phyloP scores from a whole-genome alignment of 2,113 vertebrate genomes.

The Mobula birostris region DNA sequence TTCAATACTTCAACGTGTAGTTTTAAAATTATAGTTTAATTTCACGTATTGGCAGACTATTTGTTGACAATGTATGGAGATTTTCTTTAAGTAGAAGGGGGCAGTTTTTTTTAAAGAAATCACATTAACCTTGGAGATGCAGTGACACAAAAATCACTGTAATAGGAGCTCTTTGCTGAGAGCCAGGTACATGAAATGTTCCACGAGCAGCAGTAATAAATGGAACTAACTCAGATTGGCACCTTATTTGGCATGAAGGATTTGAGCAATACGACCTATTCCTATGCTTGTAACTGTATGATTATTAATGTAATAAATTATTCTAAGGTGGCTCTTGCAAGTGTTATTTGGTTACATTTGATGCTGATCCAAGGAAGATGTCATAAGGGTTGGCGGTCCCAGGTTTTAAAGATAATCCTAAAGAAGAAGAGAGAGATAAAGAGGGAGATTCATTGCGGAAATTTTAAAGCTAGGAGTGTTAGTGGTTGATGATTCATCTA shows the following conservation, averaged over 20 bases:
- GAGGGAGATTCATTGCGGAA: not conserved
- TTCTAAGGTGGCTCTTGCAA: not conserved
- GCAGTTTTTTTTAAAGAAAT: not conserved
- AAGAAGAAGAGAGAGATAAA: too few species aligned
- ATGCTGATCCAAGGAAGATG: too few species aligned
- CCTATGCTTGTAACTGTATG: too few species aligned
- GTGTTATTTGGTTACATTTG: not conserved
- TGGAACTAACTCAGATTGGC: not conserved
- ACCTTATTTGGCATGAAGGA: too few species aligned
- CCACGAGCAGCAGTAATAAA: not conserved
- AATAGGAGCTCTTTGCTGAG: not conserved
- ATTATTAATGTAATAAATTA: not conserved
- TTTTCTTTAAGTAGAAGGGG: not conserved
- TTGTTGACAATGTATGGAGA: not conserved
- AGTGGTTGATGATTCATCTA: not conserved
- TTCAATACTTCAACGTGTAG: not conserved
- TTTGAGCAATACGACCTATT: too few species aligned
- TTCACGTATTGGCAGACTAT: not conserved
- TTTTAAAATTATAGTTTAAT: not conserved
- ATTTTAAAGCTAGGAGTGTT: not conserved
- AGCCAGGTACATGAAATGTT: not conserved
- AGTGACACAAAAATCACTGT: not conserved
- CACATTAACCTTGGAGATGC: not conserved
- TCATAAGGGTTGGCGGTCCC: not conserved
- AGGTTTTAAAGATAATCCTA: not conserved